phyloP scores from a whole-genome alignment of 2,113 vertebrate genomes.

The Sus scrofa region T2T-Sscrofa CM000813.6:41173001-41173500 shows the following conservation, averaged over 20 bases:
- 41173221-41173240: neutral
- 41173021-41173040: neutral
- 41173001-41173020: neutral
- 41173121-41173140: neutral
- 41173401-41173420: too few relatives aligned
- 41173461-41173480: too few relatives aligned
- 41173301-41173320: neutral
- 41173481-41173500: too few relatives aligned
- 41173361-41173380: too few relatives aligned
- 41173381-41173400: too few relatives aligned
- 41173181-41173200: neutral
- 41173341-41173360: neutral
- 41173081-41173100: neutral
- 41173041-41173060: slow-evolving; percentile 42
- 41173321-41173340: neutral
- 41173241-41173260: neutral
- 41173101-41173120: neutral
- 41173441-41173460: too few relatives aligned
- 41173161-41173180: neutral
- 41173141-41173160: neutral
- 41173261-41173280: neutral
- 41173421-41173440: too few relatives aligned
- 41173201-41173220: neutral
- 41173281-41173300: neutral
- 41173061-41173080: neutral